These are phyloP conservation scores for Gorsachius goisagi DNA, from an alignment of 2,113 vertebrate genomes.

Conservation along the genomic window DNA sequence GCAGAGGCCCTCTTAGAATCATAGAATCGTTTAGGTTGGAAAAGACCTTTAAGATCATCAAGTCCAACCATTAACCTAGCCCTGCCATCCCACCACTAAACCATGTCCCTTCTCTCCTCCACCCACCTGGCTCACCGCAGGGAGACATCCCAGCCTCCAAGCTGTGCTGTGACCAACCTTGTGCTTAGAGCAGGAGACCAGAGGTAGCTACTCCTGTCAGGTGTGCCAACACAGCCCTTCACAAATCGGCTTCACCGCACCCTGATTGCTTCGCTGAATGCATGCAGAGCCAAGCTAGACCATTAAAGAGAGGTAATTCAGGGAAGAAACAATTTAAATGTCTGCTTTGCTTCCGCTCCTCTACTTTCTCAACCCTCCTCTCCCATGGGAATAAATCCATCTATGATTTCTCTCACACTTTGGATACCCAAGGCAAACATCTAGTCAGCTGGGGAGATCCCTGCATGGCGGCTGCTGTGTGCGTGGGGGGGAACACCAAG, in stretches of 20 bases:
- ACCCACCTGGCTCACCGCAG: fast-evolving
- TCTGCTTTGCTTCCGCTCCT: background rate
- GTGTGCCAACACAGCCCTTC: background rate
- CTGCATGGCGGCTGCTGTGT: background rate
- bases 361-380: background rate
- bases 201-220: background rate
- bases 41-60: too few species aligned
- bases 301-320: background rate
- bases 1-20: background rate
- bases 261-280: background rate
- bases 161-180: background rate
- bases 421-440: background rate
- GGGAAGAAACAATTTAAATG: background rate
- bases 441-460: background rate
- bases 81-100: too few species aligned
- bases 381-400: background rate
- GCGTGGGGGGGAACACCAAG: background rate
- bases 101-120: background rate
- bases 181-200: background rate
- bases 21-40: too few species aligned
- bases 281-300: background rate
- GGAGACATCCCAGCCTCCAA: background rate
- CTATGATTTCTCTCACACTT: background rate
- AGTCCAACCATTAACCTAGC: too few species aligned
- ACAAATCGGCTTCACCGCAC: background rate